Percentiles rank a stretch among this genome's conserved stretches.
phyloP scores from a whole-genome alignment of 2,888 invertebrate genomes.

The Chymomyza amoena region DNA sequence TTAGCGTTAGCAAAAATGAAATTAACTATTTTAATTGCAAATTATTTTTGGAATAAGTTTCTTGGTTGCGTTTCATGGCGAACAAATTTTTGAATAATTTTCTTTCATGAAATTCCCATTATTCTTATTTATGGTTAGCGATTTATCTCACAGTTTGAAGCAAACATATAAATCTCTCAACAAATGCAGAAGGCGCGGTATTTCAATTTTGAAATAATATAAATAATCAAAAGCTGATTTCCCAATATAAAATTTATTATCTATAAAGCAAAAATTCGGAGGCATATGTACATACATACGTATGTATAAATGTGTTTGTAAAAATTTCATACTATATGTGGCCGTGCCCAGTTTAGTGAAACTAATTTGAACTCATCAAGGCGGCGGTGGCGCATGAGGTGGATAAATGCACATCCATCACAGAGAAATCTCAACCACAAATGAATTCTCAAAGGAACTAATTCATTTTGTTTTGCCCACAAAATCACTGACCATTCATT shows the following conservation, averaged over 20 bases:
- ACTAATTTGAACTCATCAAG: slow-evolving; percentile 13
- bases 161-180: slow-evolving; percentile 76
- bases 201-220: slow-evolving; percentile 72
- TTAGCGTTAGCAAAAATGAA: neutral
- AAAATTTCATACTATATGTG: neutral
- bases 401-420: slow-evolving; percentile 46
- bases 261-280: slow-evolving; percentile 39
- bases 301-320: too few species aligned
- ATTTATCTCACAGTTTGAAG: slow-evolving; percentile 76
- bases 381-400: neutral
- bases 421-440: slow-evolving; percentile 36
- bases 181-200: slow-evolving; percentile 54
- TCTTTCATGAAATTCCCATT: slow-evolving; percentile 8
- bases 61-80: neutral
- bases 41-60: neutral
- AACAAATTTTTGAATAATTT: slow-evolving; percentile 48
- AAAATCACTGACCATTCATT: slow-evolving; percentile 67
- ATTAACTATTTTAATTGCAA: neutral
- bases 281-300: too few species aligned
- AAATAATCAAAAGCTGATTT: slow-evolving; percentile 68
- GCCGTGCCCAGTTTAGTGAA: neutral
- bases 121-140: slow-evolving; percentile 51
- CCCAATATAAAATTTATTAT: slow-evolving; percentile 53
- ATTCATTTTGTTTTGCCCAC: slow-evolving; percentile 63
- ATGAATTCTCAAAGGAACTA: slow-evolving; percentile 62